A percentile compares a stretch with the other conserved stretches of the same genome.
phyloP scores from a whole-genome alignment of 2,113 vertebrate genomes.

The Bufo gargarizans region DNA sequence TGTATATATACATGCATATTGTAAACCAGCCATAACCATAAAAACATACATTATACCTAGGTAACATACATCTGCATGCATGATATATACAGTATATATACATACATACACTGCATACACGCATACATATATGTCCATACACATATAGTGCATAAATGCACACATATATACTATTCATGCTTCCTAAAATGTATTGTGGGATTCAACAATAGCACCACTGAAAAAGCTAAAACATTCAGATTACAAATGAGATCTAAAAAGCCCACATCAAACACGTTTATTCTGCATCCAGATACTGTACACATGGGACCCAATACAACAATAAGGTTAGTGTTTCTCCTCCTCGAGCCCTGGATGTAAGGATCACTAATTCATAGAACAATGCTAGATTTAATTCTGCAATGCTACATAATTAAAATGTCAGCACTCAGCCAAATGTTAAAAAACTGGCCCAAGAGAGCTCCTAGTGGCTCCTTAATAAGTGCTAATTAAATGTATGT shows the following conservation, averaged over 20 bases:
- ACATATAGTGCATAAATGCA: no score
- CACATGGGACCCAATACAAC: conserved; percentile 36
- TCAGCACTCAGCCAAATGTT: conserved; percentile 60
- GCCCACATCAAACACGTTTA: conserved; percentile 25
- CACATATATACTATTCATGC: neutral
- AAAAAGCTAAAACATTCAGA: conserved; percentile 17
- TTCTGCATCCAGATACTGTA: conserved; percentile 22
- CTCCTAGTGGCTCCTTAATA: conserved; percentile 60
- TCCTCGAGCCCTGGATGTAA: conserved; percentile 1
- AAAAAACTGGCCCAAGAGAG: conserved; percentile 60
- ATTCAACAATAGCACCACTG: neutral
- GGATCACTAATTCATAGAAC: conserved; percentile 46
- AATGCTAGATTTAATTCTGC: conserved; percentile 56
- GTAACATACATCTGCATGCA: no score
- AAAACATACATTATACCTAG: no score
- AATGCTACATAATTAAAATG: conserved; percentile 59
- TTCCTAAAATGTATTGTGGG: neutral
- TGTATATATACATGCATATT: no score
- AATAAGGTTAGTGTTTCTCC: conserved; percentile 33
- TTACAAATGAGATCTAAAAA: conserved; percentile 15
- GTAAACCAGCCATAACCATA: no score
- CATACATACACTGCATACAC: no score
- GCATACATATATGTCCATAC: no score
- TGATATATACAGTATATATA: no score
- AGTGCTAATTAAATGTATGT: conserved; percentile 60